These are phyloP conservation scores for Heliocidaris tuberculata DNA, from an alignment of 35 echinoderm and acorn worm species.

Conservation along the genomic window DNA sequence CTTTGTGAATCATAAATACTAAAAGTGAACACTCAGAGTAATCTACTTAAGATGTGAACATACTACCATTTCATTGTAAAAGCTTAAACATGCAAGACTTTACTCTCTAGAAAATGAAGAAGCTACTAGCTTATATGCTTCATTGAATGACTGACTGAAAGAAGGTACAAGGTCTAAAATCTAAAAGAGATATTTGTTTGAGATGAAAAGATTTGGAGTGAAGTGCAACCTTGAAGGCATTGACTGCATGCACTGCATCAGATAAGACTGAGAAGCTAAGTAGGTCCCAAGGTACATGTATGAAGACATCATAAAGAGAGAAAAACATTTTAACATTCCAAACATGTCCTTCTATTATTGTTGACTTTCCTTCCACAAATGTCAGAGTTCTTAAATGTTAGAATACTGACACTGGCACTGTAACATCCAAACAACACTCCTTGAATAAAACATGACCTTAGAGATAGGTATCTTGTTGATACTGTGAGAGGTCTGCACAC, in stretches of 20 bases:
- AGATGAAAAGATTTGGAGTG: neutral
- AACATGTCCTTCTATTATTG: neutral
- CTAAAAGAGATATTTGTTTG: neutral
- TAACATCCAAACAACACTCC: neutral
- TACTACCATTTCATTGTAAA: neutral
- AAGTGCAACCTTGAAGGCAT: neutral
- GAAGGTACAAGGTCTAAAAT: neutral
- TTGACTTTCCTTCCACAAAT: neutral
- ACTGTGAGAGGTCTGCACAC: neutral
- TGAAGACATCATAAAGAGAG: neutral
- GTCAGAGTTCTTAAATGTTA: neutral
- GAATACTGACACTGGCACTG: neutral
- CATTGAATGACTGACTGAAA: neutral
- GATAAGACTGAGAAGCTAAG: neutral
- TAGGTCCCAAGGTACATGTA: neutral
- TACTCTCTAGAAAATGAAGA: neutral
- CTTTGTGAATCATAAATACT: neutral
- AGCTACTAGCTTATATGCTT: neutral
- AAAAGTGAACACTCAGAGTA: neutral
- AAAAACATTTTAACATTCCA: neutral
- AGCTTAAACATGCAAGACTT: neutral
- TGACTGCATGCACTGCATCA: neutral
- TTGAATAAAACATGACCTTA: constrained; percentile 12
- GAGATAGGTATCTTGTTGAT: neutral
- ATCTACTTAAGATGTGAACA: neutral